phyloP scores from a whole-genome alignment of 2,113 vertebrate species.

The Sciurus niger region DNA sequence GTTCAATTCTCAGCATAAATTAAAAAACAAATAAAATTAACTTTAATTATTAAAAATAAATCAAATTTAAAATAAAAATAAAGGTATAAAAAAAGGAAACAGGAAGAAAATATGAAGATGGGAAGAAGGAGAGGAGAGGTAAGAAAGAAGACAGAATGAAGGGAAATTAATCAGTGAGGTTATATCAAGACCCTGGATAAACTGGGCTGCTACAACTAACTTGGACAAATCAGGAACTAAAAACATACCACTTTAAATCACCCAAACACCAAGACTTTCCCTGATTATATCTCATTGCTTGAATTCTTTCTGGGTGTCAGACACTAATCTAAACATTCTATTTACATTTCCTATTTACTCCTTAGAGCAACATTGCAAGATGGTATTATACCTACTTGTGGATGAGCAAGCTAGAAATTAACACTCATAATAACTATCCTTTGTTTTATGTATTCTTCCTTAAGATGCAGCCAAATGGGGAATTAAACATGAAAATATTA shows the following conservation, averaged over 20 bases:
- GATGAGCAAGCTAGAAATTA: constrained; percentile 32
- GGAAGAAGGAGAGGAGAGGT: neutral
- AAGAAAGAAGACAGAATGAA: neutral
- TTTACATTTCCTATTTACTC: constrained; percentile 7
- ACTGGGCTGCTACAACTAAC: neutral
- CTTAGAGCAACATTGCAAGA: neutral
- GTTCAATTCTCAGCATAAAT: too few species aligned
- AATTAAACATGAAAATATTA: constrained; percentile 51
- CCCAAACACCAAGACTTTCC: constrained; percentile 28
- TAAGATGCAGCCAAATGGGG: constrained; percentile 37
- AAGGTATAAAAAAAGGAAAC: constrained; percentile 35
- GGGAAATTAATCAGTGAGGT: neutral
- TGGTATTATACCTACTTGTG: neutral
- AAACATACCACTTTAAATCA: constrained; percentile 9
- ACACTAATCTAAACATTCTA: constrained; percentile 32
- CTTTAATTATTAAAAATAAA: too few species aligned
- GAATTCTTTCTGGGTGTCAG: neutral
- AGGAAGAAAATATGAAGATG: neutral
- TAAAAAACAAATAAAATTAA: too few species aligned
- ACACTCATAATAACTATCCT: neutral
- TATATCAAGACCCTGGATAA: constrained; percentile 11
- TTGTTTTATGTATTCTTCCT: neutral
- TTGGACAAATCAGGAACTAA: constrained; percentile 33
- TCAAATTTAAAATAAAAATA: too few species aligned
- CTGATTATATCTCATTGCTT: constrained; percentile 11